Evolutionary conservation across 2,888 invertebrate genomes (phyloP), one percentile per base, ranked within the genome.

Genomic region (Hirtodrosophila cameraria): DNA sequence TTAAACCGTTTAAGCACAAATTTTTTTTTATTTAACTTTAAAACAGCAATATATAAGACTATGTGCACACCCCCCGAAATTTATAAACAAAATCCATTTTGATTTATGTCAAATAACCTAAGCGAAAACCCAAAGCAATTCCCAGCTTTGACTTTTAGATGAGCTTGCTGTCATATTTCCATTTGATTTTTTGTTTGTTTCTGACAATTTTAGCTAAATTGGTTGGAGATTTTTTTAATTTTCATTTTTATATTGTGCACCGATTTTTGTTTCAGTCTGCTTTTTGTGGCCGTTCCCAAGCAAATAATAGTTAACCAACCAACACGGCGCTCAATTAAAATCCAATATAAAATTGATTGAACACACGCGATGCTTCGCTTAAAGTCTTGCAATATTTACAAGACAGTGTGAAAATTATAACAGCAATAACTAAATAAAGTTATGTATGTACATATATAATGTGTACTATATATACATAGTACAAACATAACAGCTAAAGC

Each of bases 281-380:
- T 63, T 55, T 55, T 15, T 11, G n/a, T 16, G 31, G 41, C 39
- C 50, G 54, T 45, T 33, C 38, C 52, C 43, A 18, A 66, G 39
- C 52, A 66, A 53, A 66, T 57, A 57, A 72, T 57, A 33, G 55
- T 41, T 11, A 36, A 67, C 61, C 72, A 61, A 30, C 12, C 36
- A 30, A 38, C 39, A 42, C 28, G 43, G 36, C 36, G 46, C 59
- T 68, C 57, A 59, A 79, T 76, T 76, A 59, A 72, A 83, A 73
- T 66, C 33, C 57, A 57, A 76, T 83, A 53, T 45, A 69, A 61
- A 72, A 55, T 60, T 57, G 39, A 75, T 63, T 52, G 59, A 18
- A 38, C 18, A 36, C 57, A 46, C 23, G 23, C 50, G 33, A 49
- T 53, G 43, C 31, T 30, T n/a, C 27, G 39, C 41, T 36, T 57